Percentiles rank a stretch among this genome's conserved stretches.
phyloP scores from a whole-genome alignment of 1,140 invertebrate species.

The Pantala flavescens region DNA sequence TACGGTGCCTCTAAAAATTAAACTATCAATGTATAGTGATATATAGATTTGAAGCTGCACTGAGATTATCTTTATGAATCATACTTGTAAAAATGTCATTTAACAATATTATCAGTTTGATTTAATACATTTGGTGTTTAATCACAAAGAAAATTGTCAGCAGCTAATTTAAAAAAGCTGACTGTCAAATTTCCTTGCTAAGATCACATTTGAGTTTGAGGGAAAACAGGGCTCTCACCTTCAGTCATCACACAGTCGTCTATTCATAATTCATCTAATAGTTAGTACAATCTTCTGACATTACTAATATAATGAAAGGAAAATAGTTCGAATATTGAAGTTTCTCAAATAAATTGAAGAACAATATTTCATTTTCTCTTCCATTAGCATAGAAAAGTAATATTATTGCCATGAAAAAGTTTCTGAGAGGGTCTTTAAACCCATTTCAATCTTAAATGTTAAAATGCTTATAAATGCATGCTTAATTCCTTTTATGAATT shows the following conservation, averaged over 20 bases:
- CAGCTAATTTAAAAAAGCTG: background rate
- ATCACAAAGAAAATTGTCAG: background rate
- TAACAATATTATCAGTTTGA: background rate
- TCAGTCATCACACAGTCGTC: background rate
- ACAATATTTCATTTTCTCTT: background rate
- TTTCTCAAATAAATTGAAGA: background rate
- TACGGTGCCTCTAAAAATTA: background rate
- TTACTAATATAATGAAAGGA: background rate
- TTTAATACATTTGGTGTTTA: background rate
- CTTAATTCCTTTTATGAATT: background rate
- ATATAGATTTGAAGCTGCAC: background rate
- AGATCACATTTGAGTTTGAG: constrained; percentile 9
- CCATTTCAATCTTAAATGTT: background rate
- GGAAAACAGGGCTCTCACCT: background rate
- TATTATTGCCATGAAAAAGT: background rate
- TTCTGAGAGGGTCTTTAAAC: background rate
- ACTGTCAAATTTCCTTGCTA: background rate
- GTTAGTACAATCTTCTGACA: background rate
- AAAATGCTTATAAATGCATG: background rate
- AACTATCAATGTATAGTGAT: background rate
- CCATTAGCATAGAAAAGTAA: background rate
- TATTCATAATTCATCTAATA: background rate
- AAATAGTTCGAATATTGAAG: background rate
- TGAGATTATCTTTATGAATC: background rate
- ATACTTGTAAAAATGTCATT: constrained; percentile 3